Evolutionary conservation across 2,113 vertebrate genomes (phyloP), one percentile per base, ranked within the genome.

Genomic region (Mus musculus): DNA sequence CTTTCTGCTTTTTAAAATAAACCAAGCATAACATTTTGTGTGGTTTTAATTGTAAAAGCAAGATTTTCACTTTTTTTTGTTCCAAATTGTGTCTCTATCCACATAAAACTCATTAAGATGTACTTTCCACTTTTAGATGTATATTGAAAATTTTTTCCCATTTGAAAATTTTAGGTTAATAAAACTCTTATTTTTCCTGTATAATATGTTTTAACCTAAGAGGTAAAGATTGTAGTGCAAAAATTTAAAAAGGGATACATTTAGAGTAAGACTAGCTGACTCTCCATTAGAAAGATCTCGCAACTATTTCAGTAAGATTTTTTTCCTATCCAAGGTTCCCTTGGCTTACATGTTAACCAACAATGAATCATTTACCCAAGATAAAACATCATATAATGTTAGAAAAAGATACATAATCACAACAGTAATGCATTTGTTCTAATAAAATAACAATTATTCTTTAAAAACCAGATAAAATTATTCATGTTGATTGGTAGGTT

Each of bases 161-260:
- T 98, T 84, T 96, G 89, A 93, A 93, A 72, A 39, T 94, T 96
- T 17, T 90, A 95, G 78, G 65, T 72, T 93, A 84, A 94, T 77
- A 73, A 95, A 89, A 65, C 7, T 82, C 9, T n/a, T 16, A 19
- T 33, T 82, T 85, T 59, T 59, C 19, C 52, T 20, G 59, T 77
- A 67, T 75, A 90, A 56, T 87, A 42, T 78, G 49, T 75, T 94
- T 94, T 92, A 89, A 90, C 3, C 88, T 90, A 61, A 94, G 46
- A 30, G 42, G 20, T 93, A 8, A 89, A 71, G 39, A 67, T 76
- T 73, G 30, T 69, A 90, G 28, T 78, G 77, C 72, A 28, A 42
- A 71, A 71, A n/a, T 89, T 94, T 71, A 69, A 95, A 93, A 76
- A 77, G 94, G 1, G 1, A 52, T 97, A 56, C 85, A 52, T 87